A percentile compares a stretch with the other conserved stretches of the same genome.
Evolutionary conservation across 2,797 vertebrate species (phyloP).

Genomic region (Pangasius mekongensis): DNA sequence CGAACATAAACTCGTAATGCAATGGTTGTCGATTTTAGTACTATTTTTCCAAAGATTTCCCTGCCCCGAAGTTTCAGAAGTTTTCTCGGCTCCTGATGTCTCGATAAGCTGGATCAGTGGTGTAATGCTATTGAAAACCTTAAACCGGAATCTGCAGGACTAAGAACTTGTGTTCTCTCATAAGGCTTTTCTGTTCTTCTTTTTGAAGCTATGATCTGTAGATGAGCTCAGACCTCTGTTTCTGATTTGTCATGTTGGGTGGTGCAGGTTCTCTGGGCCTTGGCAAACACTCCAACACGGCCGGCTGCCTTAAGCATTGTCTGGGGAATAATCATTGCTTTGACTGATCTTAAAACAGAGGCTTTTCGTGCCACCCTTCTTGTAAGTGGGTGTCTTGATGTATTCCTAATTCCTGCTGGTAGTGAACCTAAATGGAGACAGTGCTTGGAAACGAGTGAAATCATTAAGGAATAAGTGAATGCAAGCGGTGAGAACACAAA

Average conservation of each 20-base stretch:
- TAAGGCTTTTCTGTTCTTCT: not conserved
- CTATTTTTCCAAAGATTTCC: not conserved
- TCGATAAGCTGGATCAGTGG: not conserved
- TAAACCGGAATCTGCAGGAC: not conserved
- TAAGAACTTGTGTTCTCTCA: not conserved
- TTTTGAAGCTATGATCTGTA: constrained; percentile 3
- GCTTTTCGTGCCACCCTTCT: not conserved
- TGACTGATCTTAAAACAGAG: constrained; percentile 23
- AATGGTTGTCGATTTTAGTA: not conserved
- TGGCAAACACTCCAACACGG: not conserved
- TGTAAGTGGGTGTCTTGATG: not conserved
- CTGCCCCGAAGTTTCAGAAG: not conserved
- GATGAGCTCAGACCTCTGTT: constrained; percentile 26
- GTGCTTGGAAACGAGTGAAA: constrained; percentile 21
- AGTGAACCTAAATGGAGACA: constrained; percentile 39
- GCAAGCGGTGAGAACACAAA: constrained; percentile 22
- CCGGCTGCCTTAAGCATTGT: not conserved
- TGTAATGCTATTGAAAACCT: not conserved
- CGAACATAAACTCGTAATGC: not conserved
- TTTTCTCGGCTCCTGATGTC: not conserved
- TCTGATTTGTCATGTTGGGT: constrained; percentile 32
- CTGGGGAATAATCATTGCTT: constrained; percentile 10
- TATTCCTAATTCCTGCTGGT: constrained; percentile 14
- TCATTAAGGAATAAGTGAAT: constrained; percentile 20
- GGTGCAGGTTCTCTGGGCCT: constrained; percentile 29